phyloP scores from a whole-genome alignment of 2,797 vertebrate genomes.

The Diceros bicornis region DNA sequence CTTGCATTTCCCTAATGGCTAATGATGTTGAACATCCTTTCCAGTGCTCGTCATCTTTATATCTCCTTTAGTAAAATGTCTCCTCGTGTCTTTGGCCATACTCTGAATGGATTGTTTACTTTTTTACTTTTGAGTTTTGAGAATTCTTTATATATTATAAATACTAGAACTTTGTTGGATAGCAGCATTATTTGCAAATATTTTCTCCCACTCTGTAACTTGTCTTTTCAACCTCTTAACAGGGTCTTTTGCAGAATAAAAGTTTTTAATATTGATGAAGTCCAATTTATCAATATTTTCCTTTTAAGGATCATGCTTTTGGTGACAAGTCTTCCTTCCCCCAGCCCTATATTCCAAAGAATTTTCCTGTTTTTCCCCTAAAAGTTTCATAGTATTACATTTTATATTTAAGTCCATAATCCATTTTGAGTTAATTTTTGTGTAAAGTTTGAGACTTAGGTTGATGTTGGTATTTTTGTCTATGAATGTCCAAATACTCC shows the following conservation, averaged over 20 bases:
- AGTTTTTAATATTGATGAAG: background rate
- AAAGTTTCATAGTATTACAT: background rate
- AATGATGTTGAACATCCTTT: background rate
- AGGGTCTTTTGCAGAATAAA: background rate
- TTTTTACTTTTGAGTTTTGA: constrained; percentile 17
- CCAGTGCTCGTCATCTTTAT: background rate
- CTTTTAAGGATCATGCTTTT: background rate
- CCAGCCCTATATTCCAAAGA: background rate
- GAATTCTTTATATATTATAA: background rate
- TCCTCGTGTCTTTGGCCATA: background rate
- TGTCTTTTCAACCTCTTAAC: background rate
- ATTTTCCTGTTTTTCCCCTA: background rate
- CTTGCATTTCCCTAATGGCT: background rate
- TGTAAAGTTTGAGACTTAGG: background rate
- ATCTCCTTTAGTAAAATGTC: background rate
- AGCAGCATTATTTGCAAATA: background rate
- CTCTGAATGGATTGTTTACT: background rate
- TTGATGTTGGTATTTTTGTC: background rate
- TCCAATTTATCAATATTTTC: background rate
- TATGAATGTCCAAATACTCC: background rate
- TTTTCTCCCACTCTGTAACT: background rate
- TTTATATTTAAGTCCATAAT: background rate
- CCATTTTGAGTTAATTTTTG: background rate
- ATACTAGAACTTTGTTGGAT: background rate
- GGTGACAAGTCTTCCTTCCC: background rate